Evolutionary conservation across 2,888 invertebrate species (phyloP).

Genomic region (Pediacus dermestoides): DNA sequence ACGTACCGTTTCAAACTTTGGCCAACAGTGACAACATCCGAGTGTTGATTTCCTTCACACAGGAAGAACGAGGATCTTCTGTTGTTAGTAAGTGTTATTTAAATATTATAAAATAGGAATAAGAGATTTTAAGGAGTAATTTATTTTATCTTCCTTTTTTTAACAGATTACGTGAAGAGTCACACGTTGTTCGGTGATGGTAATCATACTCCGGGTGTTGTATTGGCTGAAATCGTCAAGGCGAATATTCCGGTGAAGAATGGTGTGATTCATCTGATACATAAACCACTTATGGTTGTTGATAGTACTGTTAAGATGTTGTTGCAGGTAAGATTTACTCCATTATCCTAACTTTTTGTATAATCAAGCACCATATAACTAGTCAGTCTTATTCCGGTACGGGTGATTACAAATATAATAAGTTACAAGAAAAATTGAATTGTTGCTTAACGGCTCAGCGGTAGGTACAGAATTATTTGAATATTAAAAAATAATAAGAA

Average conservation of each 20-base stretch:
- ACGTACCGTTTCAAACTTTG: conserved; percentile 71
- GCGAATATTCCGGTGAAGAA: conserved; percentile 90
- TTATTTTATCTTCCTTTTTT: conserved; percentile 15
- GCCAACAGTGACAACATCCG: conserved; percentile 81
- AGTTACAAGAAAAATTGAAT: too few species aligned
- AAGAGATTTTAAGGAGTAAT: conserved; percentile 10
- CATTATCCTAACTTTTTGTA: too few species aligned
- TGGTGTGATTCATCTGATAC: conserved; percentile 90
- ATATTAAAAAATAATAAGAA: too few species aligned
- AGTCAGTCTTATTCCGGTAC: too few species aligned
- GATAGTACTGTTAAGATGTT: conserved; percentile 85
- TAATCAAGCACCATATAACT: too few species aligned
- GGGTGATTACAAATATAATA: too few species aligned
- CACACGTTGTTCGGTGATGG: conserved; percentile 76
- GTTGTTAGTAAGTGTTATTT: conserved; percentile 55
- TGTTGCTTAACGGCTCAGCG: too few species aligned
- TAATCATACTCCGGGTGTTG: conserved; percentile 77
- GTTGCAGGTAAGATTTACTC: conserved; percentile 70
- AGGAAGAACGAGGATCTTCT: conserved; percentile 63
- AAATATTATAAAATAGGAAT: conserved; percentile 1
- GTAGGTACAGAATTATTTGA: too few species aligned
- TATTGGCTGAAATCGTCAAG: conserved; percentile 81
- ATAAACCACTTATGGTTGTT: conserved; percentile 86
- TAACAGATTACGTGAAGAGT: conserved; percentile 78
- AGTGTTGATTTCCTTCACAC: conserved; percentile 76